A percentile compares a stretch with the other conserved stretches of the same genome.
Conservation (phyloP, 2,888 invertebrate species). For the Apodemia hepburni region DNA sequence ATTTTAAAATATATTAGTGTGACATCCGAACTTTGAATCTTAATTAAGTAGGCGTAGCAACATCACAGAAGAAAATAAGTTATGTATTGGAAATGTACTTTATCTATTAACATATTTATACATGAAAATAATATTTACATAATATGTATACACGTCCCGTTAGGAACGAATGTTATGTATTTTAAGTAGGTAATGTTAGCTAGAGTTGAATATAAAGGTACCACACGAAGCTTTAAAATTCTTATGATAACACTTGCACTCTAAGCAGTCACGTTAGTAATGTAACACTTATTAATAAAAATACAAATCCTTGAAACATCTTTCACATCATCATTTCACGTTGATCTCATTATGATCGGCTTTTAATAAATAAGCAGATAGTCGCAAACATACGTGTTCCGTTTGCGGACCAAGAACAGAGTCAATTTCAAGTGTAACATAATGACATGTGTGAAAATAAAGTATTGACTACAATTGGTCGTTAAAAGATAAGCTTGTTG, state of each 20-base stretch:
- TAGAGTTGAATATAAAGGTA: constrained; percentile 72
- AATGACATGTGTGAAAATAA: constrained; percentile 54
- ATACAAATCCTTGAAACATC: constrained; percentile 5
- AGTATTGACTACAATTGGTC: constrained; percentile 56
- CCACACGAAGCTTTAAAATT: constrained; percentile 80
- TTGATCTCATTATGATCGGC: constrained; percentile 26
- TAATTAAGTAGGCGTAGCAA: constrained; percentile 68
- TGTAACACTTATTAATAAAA: constrained; percentile 46
- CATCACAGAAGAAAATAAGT: constrained; percentile 75
- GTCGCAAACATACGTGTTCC: constrained; percentile 44
- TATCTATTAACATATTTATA: constrained; percentile 79
- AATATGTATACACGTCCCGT: constrained; percentile 79
- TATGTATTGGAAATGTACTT: constrained; percentile 73
- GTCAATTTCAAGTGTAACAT: constrained; percentile 73
- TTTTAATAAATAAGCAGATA: constrained; percentile 25
- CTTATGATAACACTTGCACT: constrained; percentile 79
- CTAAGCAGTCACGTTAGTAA: constrained; percentile 67
- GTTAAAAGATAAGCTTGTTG: constrained; percentile 50
- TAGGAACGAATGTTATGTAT: constrained; percentile 79
- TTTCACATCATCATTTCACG: constrained; percentile 12
- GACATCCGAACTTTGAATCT: constrained; percentile 80
- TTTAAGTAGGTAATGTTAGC: constrained; percentile 71
- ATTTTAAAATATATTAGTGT: constrained; percentile 76
- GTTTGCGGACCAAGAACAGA: constrained; percentile 66
- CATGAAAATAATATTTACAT: constrained; percentile 76